Conservation (phyloP, 2,888 invertebrate genomes). For the Phortica okadai region DNA sequence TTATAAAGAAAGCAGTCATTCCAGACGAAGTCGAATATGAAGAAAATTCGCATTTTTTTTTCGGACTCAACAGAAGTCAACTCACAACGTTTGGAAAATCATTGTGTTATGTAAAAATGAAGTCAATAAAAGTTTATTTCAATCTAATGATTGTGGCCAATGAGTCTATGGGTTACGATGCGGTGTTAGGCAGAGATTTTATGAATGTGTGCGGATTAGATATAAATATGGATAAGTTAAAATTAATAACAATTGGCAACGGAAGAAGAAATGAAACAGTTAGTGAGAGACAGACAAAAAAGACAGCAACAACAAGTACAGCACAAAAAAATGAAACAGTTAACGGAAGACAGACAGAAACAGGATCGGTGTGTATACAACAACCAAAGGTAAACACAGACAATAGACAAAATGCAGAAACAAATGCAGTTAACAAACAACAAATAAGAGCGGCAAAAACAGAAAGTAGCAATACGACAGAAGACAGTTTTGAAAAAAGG, state of each 20-base stretch:
- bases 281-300: neutral
- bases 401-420: too few species aligned
- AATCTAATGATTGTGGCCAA: neutral
- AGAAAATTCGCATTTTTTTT: neutral
- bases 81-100: neutral
- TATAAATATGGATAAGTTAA: neutral
- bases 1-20: neutral
- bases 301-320: too few species aligned
- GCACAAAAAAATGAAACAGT: too few species aligned
- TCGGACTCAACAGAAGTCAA: neutral
- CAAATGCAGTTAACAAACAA: too few species aligned
- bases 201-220: neutral
- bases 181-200: constrained; percentile 20
- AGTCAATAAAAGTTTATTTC: constrained; percentile 1
- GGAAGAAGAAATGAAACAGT: neutral
- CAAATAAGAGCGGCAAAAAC: too few species aligned
- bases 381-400: too few species aligned
- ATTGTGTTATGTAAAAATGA: neutral
- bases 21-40: too few species aligned
- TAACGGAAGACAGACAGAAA: too few species aligned
- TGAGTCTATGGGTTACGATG: constrained; percentile 23
- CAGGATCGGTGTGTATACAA: too few species aligned
- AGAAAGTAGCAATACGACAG: too few species aligned
- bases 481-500: neutral
- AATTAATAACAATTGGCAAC: neutral